A percentile compares a stretch with the other conserved stretches of the same genome.
phyloP scores from a whole-genome alignment of 2,888 invertebrate species.

The Phrixothrix hirtus region DNA sequence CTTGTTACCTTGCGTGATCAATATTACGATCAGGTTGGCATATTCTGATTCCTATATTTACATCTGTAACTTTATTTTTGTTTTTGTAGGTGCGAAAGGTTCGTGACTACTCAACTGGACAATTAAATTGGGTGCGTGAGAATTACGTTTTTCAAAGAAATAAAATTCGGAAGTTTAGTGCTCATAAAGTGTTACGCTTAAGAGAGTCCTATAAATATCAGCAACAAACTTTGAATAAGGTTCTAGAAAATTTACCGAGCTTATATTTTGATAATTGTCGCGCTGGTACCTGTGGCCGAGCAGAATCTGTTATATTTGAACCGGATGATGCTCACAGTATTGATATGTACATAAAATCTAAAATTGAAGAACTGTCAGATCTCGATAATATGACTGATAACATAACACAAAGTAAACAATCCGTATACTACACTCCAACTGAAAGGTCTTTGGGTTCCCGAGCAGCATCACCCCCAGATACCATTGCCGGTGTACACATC shows the following conservation, averaged over 20 bases:
- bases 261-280: slow-evolving; percentile 93
- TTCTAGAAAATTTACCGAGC: slow-evolving; percentile 88
- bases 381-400: slow-evolving; percentile 56
- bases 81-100: slow-evolving; percentile 80
- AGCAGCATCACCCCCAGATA: slow-evolving; percentile 55
- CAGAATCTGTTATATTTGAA: slow-evolving; percentile 76
- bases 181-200: slow-evolving; percentile 84
- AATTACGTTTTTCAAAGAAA: slow-evolving; percentile 95
- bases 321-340: slow-evolving; percentile 65
- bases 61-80: not conserved
- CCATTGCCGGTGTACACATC: slow-evolving; percentile 65
- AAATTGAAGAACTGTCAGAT: slow-evolving; percentile 65
- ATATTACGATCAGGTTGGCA: slow-evolving; percentile 87
- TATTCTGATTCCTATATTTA: too few relatives aligned
- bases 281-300: slow-evolving; percentile 76
- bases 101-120: slow-evolving; percentile 87
- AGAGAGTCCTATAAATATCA: slow-evolving; percentile 95
- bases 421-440: slow-evolving; percentile 82
- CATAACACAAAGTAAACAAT: slow-evolving; percentile 68
- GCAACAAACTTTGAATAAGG: slow-evolving; percentile 92
- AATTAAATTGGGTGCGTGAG: slow-evolving; percentile 91
- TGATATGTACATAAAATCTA: slow-evolving; percentile 70
- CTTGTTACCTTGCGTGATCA: slow-evolving; percentile 85
- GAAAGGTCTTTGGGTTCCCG: slow-evolving; percentile 65
- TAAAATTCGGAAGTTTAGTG: slow-evolving; percentile 92